Evolutionary conservation across 2,797 vertebrate genomes (phyloP).

Genomic region (Delichon dasypus): DNA sequence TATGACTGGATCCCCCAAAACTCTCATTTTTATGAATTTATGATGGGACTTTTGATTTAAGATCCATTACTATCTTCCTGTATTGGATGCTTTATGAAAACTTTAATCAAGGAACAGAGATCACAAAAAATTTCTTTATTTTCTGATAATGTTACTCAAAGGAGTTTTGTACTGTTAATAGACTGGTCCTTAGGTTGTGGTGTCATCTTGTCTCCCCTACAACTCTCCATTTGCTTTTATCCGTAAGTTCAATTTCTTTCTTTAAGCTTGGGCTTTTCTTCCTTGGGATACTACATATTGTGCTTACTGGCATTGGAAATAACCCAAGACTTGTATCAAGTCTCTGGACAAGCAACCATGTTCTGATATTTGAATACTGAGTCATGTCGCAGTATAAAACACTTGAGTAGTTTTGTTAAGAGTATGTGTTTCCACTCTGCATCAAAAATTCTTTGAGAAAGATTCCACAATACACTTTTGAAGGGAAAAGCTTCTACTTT

Average conservation of each 20-base stretch:
- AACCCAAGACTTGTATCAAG: neutral
- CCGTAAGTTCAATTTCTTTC: neutral
- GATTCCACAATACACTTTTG: neutral
- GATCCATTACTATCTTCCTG: neutral
- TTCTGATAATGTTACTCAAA: neutral
- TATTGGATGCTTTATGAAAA: neutral
- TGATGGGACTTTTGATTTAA: neutral
- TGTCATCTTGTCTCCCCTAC: neutral
- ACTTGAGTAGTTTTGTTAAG: neutral
- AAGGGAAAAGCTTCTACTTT: neutral
- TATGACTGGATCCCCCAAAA: neutral
- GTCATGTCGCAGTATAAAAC: neutral
- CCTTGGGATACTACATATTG: neutral
- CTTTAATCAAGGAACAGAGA: neutral
- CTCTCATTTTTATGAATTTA: neutral
- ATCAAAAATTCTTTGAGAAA: neutral
- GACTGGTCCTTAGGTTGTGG: neutral
- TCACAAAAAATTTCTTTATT: neutral
- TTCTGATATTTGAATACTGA: neutral
- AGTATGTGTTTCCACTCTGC: neutral
- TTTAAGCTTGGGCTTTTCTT: neutral
- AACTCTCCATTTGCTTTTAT: neutral
- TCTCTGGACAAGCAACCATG: neutral
- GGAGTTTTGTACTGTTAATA: neutral
- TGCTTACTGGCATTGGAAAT: neutral